A percentile compares a stretch with the other conserved stretches of the same genome.
Evolutionary conservation across 2,113 vertebrate species (phyloP).

Genomic region (Crypturellus undulatus): DNA sequence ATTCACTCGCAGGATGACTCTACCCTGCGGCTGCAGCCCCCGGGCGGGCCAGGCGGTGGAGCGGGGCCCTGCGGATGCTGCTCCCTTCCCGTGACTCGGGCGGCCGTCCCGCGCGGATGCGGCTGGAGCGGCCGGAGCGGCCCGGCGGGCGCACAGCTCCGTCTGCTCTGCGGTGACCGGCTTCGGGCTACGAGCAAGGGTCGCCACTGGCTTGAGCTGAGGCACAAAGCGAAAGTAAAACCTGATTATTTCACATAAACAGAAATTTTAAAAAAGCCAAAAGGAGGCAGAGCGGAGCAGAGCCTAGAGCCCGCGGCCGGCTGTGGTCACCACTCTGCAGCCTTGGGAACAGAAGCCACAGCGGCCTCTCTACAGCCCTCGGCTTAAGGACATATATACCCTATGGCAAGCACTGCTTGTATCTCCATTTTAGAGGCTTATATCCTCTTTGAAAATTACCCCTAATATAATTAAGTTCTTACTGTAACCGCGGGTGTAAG

Average conservation of each 20-base stretch:
- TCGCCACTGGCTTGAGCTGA: background rate
- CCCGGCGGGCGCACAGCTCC: slow-evolving; percentile 10
- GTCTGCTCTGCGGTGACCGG: background rate
- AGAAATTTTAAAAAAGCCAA: background rate
- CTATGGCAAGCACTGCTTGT: slow-evolving; percentile 46
- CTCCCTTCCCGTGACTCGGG: slow-evolving; percentile 18
- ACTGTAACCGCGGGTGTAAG: no score
- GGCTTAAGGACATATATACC: slow-evolving; percentile 16
- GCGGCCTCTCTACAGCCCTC: slow-evolving; percentile 44
- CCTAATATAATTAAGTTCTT: slow-evolving; percentile 21
- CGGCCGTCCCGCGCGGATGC: no score
- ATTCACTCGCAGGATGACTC: background rate
- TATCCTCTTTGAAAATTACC: slow-evolving; percentile 31
- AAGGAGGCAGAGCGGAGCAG: background rate
- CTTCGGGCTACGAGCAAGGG: slow-evolving; percentile 21
- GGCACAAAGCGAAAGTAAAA: slow-evolving; percentile 58
- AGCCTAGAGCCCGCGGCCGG: background rate
- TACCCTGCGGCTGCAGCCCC: no score
- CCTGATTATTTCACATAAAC: background rate
- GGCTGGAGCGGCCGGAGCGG: no score
- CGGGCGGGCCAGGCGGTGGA: no score
- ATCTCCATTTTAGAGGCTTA: background rate
- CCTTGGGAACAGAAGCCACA: background rate
- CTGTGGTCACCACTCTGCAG: background rate
- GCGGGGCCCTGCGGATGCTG: background rate